Evolutionary conservation across 2,888 invertebrate genomes (phyloP).

Genomic region (Gonocerus acuteangulatus): DNA sequence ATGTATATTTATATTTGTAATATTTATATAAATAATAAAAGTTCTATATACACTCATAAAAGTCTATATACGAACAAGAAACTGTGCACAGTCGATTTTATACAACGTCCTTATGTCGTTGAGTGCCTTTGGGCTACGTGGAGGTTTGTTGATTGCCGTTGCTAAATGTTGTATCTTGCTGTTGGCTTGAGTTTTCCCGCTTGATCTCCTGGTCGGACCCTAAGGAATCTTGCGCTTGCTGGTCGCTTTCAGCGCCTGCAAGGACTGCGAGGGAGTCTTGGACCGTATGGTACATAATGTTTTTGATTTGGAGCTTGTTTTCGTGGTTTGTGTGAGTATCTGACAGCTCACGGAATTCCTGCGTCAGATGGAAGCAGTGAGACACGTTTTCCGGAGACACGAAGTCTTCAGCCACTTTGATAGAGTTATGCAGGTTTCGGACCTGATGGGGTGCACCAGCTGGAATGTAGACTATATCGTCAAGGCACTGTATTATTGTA

Average conservation of each 20-base stretch:
- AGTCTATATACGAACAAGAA: conserved; percentile 28
- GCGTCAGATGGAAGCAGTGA: conserved; percentile 91
- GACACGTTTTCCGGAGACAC: conserved; percentile 96
- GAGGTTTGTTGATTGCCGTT: neutral
- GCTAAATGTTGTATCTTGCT: neutral
- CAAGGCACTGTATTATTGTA: conserved; percentile 89
- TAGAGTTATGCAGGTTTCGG: conserved; percentile 90
- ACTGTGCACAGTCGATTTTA: conserved; percentile 32
- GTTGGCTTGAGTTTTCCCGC: neutral
- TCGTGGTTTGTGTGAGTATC: conserved; percentile 94
- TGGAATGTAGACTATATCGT: conserved; percentile 96
- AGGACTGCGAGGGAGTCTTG: conserved; percentile 78
- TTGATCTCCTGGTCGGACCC: neutral
- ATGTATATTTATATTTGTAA: neutral
- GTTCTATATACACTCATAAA: conserved; percentile 23
- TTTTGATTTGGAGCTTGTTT: conserved; percentile 96
- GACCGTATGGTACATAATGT: conserved; percentile 94
- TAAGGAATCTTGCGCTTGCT: neutral
- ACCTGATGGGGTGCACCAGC: conserved; percentile 99
- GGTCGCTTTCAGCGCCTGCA: conserved; percentile 21
- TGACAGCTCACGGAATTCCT: conserved; percentile 89
- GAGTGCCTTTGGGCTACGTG: conserved; percentile 32
- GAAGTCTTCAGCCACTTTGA: conserved; percentile 97
- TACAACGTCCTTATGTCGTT: conserved; percentile 23
- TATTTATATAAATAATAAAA: conserved; percentile 26